Base-by-base conservation (phyloP, 2,888 invertebrate genomes). In the Thalpophila matura region DNA sequence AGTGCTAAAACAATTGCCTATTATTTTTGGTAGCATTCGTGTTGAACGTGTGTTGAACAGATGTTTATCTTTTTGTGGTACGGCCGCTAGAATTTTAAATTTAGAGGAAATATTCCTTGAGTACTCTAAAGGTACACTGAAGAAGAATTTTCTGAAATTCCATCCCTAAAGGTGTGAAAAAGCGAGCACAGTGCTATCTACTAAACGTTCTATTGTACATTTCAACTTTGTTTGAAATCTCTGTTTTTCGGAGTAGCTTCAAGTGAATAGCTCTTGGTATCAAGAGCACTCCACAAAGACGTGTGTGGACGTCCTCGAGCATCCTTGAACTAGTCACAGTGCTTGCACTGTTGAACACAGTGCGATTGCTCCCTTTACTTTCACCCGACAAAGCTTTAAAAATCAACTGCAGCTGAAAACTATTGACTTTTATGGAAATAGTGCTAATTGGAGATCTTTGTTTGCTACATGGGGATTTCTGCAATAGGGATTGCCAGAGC, bases 301-400 rank as follows among this genome's bases (percentile, higher is more conserved):
- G 24, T 22, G 27, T 67, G 29, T 47, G 7, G 26, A 42, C 20
- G 6, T 24, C 9, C 33, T 29, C 9, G 16, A 24, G 10, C 10
- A 10, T 14, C 27, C 45, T 59, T 59, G 38, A 59, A 59, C 45
- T 29, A 50, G 7, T 31, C 18, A 7, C 37, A 42, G 27, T 14
- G n/a, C 38, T 43, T 42, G 27, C 45, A 46, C 14, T 16, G 27
- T 24, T 16, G 22, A 26, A 24, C 22, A 58, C 24, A 40, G 35
- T 24, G 27, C 24, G n/a, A n/a, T 14, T 9, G 26, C 14, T 38
- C 38, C 26, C 31, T 22, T n/a, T 12, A 27, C 2, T 16, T 26
- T 14, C 2, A 10, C 18, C 24, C 6, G 10, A 31, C 29, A 22
- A 27, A 35, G 42, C 6, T 38, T 12, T 53, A 16, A 54, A 38